phyloP scores from a whole-genome alignment of 2,888 invertebrate species.

The Sclerodermus sp. region DNA sequence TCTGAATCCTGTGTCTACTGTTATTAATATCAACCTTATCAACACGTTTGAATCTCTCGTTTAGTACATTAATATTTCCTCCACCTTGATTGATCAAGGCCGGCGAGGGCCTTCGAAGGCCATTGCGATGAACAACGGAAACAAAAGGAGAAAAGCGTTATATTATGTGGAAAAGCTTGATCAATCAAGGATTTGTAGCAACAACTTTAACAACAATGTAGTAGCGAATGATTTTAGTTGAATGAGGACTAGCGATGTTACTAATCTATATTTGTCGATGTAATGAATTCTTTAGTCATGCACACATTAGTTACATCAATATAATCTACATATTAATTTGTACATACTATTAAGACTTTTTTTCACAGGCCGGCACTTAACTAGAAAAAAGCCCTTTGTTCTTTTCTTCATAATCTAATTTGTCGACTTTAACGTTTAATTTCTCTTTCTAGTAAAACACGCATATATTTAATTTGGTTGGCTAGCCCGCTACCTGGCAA shows the following conservation, averaged over 20 bases:
- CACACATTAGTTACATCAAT: conserved; percentile 9
- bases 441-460: conserved; percentile 27
- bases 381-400: conserved; percentile 26
- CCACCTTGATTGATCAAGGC: conserved; percentile 37
- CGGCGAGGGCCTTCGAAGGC: not conserved
- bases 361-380: conserved; percentile 40
- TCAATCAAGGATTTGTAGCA: conserved; percentile 27
- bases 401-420: conserved; percentile 13
- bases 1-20: conserved; percentile 15
- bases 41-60: conserved; percentile 36
- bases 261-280: conserved; percentile 17
- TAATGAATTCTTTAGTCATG: conserved; percentile 5
- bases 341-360: conserved; percentile 10
- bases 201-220: conserved; percentile 17
- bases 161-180: conserved; percentile 16
- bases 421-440: conserved; percentile 13
- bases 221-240: conserved; percentile 36
- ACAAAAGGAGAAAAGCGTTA: not conserved
- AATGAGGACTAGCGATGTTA: conserved; percentile 31
- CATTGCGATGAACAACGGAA: not conserved
- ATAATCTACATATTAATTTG: conserved; percentile 10
- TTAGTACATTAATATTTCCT: conserved; percentile 32
- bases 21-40: conserved; percentile 34
- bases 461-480: conserved; percentile 28
- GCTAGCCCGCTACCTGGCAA: conserved; percentile 19